A percentile compares a stretch with the other conserved stretches of the same genome.
Conservation (phyloP, 2,888 invertebrate species). For the Andrena haemorrhoa region DNA sequence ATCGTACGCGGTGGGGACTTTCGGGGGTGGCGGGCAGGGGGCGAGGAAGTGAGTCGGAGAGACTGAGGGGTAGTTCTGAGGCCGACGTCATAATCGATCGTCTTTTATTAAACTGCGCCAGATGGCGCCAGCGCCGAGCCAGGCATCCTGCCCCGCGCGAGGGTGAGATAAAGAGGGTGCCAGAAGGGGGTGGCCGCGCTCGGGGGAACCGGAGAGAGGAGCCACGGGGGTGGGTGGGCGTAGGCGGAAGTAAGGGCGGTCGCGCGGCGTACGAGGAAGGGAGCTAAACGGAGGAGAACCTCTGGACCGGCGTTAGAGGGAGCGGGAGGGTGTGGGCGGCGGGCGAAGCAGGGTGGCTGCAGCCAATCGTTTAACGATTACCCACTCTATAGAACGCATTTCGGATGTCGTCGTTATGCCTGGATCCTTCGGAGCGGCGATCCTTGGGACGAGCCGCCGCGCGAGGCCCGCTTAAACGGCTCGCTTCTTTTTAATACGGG, state of each 20-base stretch:
- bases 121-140: conserved; percentile 80
- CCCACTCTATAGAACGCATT: conserved; percentile 83
- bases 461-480: conserved; percentile 38
- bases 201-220: conserved; percentile 44
- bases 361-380: conserved; percentile 84
- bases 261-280: conserved; percentile 69
- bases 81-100: conserved; percentile 85
- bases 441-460: conserved; percentile 54
- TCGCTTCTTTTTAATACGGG: conserved; percentile 45
- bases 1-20: background rate
- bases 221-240: conserved; percentile 34
- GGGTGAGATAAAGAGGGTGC: conserved; percentile 54
- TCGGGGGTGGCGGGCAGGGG: background rate
- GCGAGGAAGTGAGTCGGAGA: conserved; percentile 52
- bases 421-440: conserved; percentile 70
- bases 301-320: conserved; percentile 45
- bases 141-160: conserved; percentile 53
- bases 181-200: conserved; percentile 43
- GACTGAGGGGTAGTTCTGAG: conserved; percentile 81
- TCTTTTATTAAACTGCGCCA: conserved; percentile 85
- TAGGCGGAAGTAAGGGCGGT: conserved; percentile 74
- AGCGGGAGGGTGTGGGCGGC: conserved; percentile 36
- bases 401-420: conserved; percentile 80
- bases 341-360: conserved; percentile 69
- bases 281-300: conserved; percentile 77